Base-by-base conservation (phyloP, 2,113 vertebrate genomes). In the Caretta caretta region DNA sequence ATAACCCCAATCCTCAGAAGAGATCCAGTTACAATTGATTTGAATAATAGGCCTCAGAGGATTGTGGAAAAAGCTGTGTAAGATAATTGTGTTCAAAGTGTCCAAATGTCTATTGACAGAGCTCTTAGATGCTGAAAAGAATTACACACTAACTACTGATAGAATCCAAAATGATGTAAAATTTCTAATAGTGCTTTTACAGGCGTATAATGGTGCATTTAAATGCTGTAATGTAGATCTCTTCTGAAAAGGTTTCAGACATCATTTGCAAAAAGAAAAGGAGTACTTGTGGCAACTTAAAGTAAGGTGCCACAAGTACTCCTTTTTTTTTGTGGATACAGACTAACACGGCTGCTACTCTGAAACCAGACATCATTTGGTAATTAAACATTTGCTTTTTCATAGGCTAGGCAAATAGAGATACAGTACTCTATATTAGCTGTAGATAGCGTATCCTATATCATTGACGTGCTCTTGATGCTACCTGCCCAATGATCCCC, bases 21-120 rank as follows among this genome's bases (percentile, higher is more conserved):
- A 94, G 90, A 94, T 94, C 86, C 83, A 90, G 46, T 96, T 94
- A 93, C 19, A 62, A 83, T 93, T 93, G 83, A 93, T 87, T 97
- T 88, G 83, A 90, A 93, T 94, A 94, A 94, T 90, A 72, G 90
- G 90, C 81, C 84, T 91, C 83, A 94, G 89, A 65, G 86, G 94
- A 90, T 94, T 93, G 38, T 89, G 96, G 96, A 97, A 96, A 97
- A 96, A 94, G 24, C 49, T 86, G 92, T 65, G 54, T 80, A 48
- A 85, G 62, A 59, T 81, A 90, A 87, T 97, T 96, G 93, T 88
- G 51, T 80, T 84, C 93, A 93, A 95, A 90, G 95, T 94, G 92
- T 96, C 95, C 96, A 97, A 93, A 89, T 69, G 22, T 90, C 96
- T 97, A 96, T 97, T 97, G 96, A 90, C 97, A 97, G 83, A 85